Evolutionary conservation across 1,140 invertebrate genomes (phyloP), one percentile per base, ranked within the genome.

Genomic region (Zaprionus kolodkinae): DNA sequence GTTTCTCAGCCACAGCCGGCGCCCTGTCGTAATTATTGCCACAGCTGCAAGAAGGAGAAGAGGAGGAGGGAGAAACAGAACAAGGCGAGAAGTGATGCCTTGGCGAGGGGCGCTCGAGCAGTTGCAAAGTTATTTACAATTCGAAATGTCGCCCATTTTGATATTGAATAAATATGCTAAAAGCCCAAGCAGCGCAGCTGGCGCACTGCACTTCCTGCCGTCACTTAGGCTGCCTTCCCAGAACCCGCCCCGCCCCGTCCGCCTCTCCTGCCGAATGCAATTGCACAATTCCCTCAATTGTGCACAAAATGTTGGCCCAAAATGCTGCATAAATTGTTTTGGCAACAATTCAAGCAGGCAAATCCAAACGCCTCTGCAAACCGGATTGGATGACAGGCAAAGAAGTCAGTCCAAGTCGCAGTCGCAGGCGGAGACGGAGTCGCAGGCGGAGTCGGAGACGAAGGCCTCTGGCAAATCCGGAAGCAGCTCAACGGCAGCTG

Each of bases 91-190:
- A 15, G 40, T 9, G n/a, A 6, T 1, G 40, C 40, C 40, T 9
- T 6, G n/a, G 13, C 36, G 27, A 62, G 43, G 27, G 11, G 43
- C 40, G 27, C 27, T 10, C 17, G 40, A 12, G 45, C 45, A 62
- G 33, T 17, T 33, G 76, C 76, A 66, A 77, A 76, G 69, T 83
- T 86, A 86, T 88, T 86, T 87, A 86, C 76, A 79, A 86, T 87
- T 87, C 55, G 27, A 78, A 88, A 72, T 78, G 80, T 67, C 73
- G 73, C 67, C 70, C 69, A 78, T 74, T 88, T 80, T 76, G 64
- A 74, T 87, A 83, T 87, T 83, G 84, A 84, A 88, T 87, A 87
- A 88, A 87, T 88, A 88, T 80, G 80, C 83, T 75, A 69, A 79
- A 79, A 72, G 45, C 17, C 79, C 64, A 57, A 65, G 62, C 50